Base-by-base conservation (phyloP, 2,113 vertebrate genomes). In the Chionomys nivalis region DNA sequence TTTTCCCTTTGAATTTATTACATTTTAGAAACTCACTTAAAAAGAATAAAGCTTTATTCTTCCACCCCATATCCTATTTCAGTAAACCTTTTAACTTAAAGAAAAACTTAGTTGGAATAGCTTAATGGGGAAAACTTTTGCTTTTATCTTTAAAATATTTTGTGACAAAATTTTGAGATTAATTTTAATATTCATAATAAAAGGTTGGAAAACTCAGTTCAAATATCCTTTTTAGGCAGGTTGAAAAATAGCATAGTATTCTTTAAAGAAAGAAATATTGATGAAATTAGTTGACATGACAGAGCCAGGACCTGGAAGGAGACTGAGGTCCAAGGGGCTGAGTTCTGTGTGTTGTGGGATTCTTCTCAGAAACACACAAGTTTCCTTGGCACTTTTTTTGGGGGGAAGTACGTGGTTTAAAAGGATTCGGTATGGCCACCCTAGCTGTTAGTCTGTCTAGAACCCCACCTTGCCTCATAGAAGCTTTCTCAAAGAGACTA, bases 101-200 rank as follows among this genome's bases (percentile, higher is more conserved):
- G 28, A 33, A 82, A 11, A 82, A 63, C 55, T 91, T 68, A 66
- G 13, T 21, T 88, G 28, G 3, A 65, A 13, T 86, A 87, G 28
- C 49, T 95, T 77, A 85, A 72, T 52, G 36, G 39, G 39, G 81
- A 42, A 90, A 89, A 91, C 42, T 61, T 76, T 68, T 89, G 44
- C 33, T 87, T 96, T 93, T 89, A 70, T 36, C 61, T 83, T 94
- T 89, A 42, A 86, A 76, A 85, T 91, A 28, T 58, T 65, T 91
- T 89, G 73, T 86, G 33, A 87, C 11, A 72, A n/a, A 87, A 33
- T 4, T 87, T 81, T 26, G 68, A 93, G 39, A 61, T 87, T 86
- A 63, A 66, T 79, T 93, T 89, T 63, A 73, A 36, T 89, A 63
- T 55, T 72, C 24, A 55, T 72, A 39, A 68, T 33, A 87, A 70